Conservation (phyloP, 2,113 vertebrate species). For the Sarotherodon lohbergeri region DNA sequence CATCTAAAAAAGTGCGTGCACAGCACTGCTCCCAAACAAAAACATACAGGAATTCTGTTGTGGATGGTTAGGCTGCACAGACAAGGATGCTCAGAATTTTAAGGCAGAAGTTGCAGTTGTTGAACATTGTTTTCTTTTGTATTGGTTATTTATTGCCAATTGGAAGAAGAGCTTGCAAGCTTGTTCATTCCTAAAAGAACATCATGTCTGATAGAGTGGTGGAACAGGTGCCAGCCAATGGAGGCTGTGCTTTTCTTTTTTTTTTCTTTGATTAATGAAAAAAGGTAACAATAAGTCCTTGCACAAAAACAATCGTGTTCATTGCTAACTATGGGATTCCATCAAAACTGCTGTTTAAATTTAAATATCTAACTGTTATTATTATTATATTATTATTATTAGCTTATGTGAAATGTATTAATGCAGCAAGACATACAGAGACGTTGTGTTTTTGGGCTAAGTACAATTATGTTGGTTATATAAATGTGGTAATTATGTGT, state of each 20-base stretch:
- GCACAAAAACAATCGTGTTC: neutral
- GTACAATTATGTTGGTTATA: neutral
- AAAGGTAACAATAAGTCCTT: neutral
- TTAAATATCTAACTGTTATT: neutral
- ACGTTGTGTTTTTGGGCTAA: neutral
- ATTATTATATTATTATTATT: neutral
- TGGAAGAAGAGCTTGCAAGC: neutral
- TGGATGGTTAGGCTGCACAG: neutral
- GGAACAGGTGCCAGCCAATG: neutral
- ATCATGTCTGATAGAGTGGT: neutral
- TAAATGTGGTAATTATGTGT: conserved; percentile 1
- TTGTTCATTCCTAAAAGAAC: neutral
- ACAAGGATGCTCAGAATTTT: neutral
- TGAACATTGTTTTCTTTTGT: neutral
- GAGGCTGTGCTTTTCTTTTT: neutral
- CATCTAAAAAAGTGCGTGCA: neutral
- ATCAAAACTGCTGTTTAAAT: neutral
- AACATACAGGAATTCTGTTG: neutral
- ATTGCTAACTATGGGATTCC: neutral
- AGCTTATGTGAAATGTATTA: neutral
- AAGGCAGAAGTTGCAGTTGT: neutral
- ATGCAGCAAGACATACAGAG: neutral
- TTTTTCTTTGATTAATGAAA: neutral
- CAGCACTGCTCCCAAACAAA: neutral
- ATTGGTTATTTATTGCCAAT: neutral